Base-by-base conservation (phyloP, 2,797 vertebrate genomes). In the Scolopax rusticola region DNA sequence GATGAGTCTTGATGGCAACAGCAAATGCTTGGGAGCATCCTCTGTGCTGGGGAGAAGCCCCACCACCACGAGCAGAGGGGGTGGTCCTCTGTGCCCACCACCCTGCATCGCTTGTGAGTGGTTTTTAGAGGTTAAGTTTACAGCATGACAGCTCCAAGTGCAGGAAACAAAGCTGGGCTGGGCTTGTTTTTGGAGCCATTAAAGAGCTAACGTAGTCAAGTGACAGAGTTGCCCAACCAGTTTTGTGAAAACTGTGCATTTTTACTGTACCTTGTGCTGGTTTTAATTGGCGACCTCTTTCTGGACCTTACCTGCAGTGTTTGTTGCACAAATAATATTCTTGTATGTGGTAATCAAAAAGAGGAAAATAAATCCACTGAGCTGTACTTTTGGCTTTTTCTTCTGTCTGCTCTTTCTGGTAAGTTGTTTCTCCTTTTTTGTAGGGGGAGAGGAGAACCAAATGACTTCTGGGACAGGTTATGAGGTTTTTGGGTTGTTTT, bases 151-250 rank as follows among this genome's bases (percentile, higher is more conserved):
- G 65, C 48, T 84, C 47, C n/a, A 20, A 84, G 75, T 28, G 54
- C 71, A 70, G 68, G 57, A 92, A 94, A 91, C 64, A 96, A 90
- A 95, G 79, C 94, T 68, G 89, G 85, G 47, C 41, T 57, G 57
- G 17, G 74, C 36, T 87, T 0, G 1, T 6, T 71, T 73, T 68
- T 71, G 76, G 45, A 91, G 63, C 45, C 28, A 11, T 93, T 90
- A 38, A 93, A 86, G 75, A 91, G 61, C 65, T 45, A 30, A 9
- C 16, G 20, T 68, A 75, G 80, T 94, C 84, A 92, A 96, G 68
- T 92, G 93, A 90, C 95, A 91, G 92, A 91, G 93, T 88, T 84
- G 88, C 90, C 89, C 48, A 63, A 96, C 92, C 94, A 92, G 96
- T 97, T 97, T 70, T 79, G 84, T 87, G 86, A 70, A 94, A 93